Percentiles rank a stretch among this genome's conserved stretches.
These are phyloP conservation scores for Drosophila ezoana DNA, from an alignment of 2,888 invertebrate genomes.

Conservation along the genomic window DNA sequence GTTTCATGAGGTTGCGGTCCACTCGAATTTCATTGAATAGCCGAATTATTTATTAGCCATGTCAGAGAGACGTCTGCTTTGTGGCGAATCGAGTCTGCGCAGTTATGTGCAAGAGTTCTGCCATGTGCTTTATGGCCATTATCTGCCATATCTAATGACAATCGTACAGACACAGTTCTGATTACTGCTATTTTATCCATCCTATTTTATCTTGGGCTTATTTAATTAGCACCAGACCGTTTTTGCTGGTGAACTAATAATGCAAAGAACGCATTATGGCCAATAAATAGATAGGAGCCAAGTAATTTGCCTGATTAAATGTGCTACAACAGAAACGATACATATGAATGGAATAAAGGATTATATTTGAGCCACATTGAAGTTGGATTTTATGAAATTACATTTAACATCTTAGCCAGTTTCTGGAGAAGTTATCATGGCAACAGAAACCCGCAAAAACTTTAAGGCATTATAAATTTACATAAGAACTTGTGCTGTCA, in stretches of 20 bases:
- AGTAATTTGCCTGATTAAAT: slow-evolving; percentile 25
- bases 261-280: slow-evolving; percentile 1
- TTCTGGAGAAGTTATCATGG: slow-evolving; percentile 10
- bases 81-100: slow-evolving; percentile 7
- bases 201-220: slow-evolving; percentile 3
- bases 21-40: slow-evolving; percentile 48
- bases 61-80: slow-evolving; percentile 13
- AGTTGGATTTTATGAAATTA: slow-evolving; percentile 8
- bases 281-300: slow-evolving; percentile 10
- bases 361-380: background rate
- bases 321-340: background rate
- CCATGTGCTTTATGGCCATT: slow-evolving; percentile 36
- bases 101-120: slow-evolving; percentile 21
- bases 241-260: slow-evolving; percentile 1
- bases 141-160: slow-evolving; percentile 3
- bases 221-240: slow-evolving; percentile 26
- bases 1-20: slow-evolving; percentile 26
- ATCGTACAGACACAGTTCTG: slow-evolving; percentile 7
- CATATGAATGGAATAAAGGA: background rate
- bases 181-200: slow-evolving; percentile 14
- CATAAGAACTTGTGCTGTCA: slow-evolving; percentile 30
- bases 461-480: slow-evolving; percentile 59
- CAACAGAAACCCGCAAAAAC: slow-evolving; percentile 61
- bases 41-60: slow-evolving; percentile 50
- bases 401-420: background rate